Conservation (phyloP, 92 coral and sea anemone species). For the Palythoa grandis region DNA sequence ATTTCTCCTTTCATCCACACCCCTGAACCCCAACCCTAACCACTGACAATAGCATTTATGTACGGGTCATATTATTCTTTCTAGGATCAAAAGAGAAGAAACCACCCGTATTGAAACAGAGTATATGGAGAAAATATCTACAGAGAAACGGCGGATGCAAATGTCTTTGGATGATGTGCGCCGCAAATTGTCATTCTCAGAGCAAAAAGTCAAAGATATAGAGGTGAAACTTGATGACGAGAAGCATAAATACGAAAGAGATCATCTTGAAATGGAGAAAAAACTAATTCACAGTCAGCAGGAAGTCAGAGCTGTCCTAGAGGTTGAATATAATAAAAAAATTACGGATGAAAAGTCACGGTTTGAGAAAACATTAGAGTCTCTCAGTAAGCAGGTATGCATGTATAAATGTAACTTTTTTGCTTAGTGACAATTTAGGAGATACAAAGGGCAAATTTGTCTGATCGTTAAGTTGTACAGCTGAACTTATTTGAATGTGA, state of each 20-base stretch:
- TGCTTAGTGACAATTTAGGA: no score
- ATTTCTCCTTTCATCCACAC: no score
- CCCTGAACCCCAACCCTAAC: not conserved
- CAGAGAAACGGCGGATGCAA: slow-evolving; percentile 65
- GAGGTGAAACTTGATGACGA: slow-evolving; percentile 64
- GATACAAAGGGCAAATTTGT: no score
- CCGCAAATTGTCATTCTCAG: slow-evolving; percentile 63
- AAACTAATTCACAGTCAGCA: slow-evolving; percentile 62
- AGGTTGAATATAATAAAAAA: slow-evolving; percentile 70
- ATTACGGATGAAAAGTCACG: slow-evolving; percentile 62
- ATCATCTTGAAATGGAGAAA: slow-evolving; percentile 53
- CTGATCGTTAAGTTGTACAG: no score
- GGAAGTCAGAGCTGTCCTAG: slow-evolving; percentile 60
- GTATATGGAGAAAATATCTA: slow-evolving; percentile 54
- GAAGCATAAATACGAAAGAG: slow-evolving; percentile 59
- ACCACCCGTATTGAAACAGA: slow-evolving; percentile 60
- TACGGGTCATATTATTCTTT: no score
- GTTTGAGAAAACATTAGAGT: slow-evolving; percentile 74
- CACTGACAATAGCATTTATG: no score
- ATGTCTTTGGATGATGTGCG: slow-evolving; percentile 66
- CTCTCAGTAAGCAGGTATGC: slow-evolving; percentile 70
- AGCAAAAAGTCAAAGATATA: slow-evolving; percentile 60
- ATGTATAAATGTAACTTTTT: not conserved
- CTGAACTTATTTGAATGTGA: no score
- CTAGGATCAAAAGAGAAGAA: slow-evolving; percentile 58